Conservation (phyloP, 2,797 vertebrate genomes). For the Ctenopoma multispine region DNA sequence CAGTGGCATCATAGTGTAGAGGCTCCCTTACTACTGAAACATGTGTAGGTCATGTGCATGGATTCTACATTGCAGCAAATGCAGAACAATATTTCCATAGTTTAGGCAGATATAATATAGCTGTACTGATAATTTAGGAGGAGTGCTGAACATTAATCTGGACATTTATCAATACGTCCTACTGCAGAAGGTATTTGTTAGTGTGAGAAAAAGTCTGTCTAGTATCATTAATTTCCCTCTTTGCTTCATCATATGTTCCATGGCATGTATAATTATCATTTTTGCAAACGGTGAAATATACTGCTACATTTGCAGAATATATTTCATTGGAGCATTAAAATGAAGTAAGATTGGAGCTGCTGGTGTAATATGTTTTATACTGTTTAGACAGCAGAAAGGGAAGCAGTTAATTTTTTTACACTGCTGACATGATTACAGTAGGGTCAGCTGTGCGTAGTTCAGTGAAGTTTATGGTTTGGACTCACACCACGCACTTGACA, state of each 20-base stretch:
- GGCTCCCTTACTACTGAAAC: too few species aligned
- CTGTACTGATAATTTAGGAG: constrained; percentile 21
- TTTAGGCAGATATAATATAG: constrained; percentile 1
- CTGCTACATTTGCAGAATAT: constrained; percentile 1
- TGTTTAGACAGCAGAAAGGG: constrained; percentile 43
- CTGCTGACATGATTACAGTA: constrained; percentile 25
- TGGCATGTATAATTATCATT: constrained; percentile 7
- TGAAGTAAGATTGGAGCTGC: not conserved
- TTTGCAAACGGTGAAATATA: constrained; percentile 20
- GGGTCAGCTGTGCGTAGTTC: constrained; percentile 21
- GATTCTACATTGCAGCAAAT: not conserved
- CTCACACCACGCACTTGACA: not conserved
- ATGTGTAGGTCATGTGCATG: not conserved
- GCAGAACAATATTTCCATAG: constrained; percentile 22
- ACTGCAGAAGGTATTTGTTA: not conserved
- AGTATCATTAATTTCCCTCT: not conserved
- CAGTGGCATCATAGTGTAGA: too few species aligned
- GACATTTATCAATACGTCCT: constrained; percentile 22
- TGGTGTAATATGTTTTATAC: constrained; percentile 12
- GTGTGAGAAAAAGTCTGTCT: constrained; percentile 5
- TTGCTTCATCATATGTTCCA: constrained; percentile 6
- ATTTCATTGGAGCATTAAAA: constrained; percentile 7
- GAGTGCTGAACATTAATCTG: constrained; percentile 17
- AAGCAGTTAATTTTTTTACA: constrained; percentile 37
- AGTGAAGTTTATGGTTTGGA: constrained; percentile 32